phyloP scores from a whole-genome alignment of 2,888 invertebrate species.

The Iselma pallidipennis region DNA sequence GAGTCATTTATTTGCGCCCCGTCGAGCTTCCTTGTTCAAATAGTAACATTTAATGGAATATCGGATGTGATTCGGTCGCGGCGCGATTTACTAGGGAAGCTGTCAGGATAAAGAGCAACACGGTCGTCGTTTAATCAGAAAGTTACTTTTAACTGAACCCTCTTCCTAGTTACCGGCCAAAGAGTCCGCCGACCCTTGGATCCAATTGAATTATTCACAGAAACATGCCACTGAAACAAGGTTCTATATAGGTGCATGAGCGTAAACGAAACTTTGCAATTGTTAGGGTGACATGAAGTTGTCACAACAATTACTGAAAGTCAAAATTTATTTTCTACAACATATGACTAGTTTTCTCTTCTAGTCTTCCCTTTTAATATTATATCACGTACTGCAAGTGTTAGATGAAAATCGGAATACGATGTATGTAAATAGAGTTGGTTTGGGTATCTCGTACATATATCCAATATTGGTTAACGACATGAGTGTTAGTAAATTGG shows the following conservation, averaged over 20 bases:
- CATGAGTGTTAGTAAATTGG: conserved; percentile 18
- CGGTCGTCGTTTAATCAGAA: conserved; percentile 26
- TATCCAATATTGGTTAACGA: conserved; percentile 19
- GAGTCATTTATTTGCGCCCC: conserved; percentile 47
- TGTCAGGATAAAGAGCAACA: conserved; percentile 29
- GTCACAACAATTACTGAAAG: neutral
- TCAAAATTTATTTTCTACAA: neutral
- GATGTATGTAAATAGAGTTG: neutral
- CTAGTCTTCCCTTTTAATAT: too few relatives aligned
- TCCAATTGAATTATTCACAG: neutral
- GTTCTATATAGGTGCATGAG: too few relatives aligned
- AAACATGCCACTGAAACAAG: neutral
- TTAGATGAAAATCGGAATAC: neutral
- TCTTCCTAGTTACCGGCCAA: neutral
- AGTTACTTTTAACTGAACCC: conserved; percentile 12
- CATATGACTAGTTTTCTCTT: neutral
- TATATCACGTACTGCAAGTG: too few relatives aligned
- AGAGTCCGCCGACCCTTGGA: neutral
- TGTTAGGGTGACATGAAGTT: neutral
- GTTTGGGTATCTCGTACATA: neutral
- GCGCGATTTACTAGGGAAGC: conserved; percentile 34
- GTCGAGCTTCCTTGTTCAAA: conserved; percentile 47
- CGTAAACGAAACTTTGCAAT: neutral
- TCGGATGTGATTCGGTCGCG: conserved; percentile 45
- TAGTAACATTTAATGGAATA: conserved; percentile 51